A percentile compares a stretch with the other conserved stretches of the same genome.
Evolutionary conservation across 2,888 invertebrate species (phyloP).

Genomic region (Drosophila hamatofila): DNA sequence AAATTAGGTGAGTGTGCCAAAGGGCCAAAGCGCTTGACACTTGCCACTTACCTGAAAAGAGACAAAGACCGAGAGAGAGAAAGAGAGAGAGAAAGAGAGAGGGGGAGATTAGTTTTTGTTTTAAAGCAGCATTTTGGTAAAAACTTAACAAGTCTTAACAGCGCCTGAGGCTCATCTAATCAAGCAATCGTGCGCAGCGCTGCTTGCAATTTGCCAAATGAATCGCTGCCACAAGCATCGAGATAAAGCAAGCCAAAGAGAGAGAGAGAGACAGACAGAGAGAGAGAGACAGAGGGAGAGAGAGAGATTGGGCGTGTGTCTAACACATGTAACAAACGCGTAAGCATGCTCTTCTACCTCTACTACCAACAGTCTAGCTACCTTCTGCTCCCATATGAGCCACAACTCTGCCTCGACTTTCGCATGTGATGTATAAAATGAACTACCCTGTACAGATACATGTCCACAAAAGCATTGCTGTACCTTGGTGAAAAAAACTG

Average conservation of each 20-base stretch:
- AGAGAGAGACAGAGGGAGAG: neutral
- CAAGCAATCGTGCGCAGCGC: slow-evolving; percentile 51
- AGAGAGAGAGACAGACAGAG: neutral
- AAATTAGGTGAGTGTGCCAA: slow-evolving; percentile 62
- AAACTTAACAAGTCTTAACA: slow-evolving; percentile 8
- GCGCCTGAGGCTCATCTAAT: slow-evolving; percentile 44
- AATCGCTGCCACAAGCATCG: slow-evolving; percentile 40
- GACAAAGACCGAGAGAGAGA: slow-evolving; percentile 5
- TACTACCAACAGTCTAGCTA: neutral
- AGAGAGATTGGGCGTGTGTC: slow-evolving; percentile 6
- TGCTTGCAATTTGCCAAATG: slow-evolving; percentile 67
- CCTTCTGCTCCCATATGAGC: neutral
- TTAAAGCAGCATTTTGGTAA: slow-evolving; percentile 9
- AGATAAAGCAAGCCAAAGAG: slow-evolving; percentile 2
- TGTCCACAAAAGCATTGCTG: neutral
- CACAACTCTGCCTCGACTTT: no score
- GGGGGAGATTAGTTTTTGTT: slow-evolving; percentile 1
- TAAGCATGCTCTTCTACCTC: neutral
- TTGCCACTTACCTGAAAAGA: slow-evolving; percentile 57
- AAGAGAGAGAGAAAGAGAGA: neutral
- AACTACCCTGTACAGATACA: neutral
- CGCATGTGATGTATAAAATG: neutral
- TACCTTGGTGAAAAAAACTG: neutral
- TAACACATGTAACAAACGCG: slow-evolving; percentile 15
- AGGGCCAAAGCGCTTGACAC: slow-evolving; percentile 19